Evolutionary conservation across 2,888 invertebrate genomes (phyloP).

Genomic region (Macropis europaea): DNA sequence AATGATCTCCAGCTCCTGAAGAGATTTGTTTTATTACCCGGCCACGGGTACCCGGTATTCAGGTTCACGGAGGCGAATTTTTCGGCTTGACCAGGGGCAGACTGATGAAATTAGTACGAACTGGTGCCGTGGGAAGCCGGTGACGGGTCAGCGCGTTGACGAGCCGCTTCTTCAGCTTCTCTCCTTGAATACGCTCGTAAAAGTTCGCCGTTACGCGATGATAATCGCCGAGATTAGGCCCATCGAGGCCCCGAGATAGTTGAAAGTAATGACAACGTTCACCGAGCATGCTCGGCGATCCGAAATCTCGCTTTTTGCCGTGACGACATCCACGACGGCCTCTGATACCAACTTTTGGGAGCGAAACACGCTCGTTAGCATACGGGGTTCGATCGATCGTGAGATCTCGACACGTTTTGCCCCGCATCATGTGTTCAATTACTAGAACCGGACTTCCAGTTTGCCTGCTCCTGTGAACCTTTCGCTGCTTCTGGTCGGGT

Average conservation of each 20-base stretch:
- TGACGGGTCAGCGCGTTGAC: constrained; percentile 70
- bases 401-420: constrained; percentile 20
- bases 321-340: constrained; percentile 31
- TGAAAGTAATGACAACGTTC: constrained; percentile 71
- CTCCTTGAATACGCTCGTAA: constrained; percentile 67
- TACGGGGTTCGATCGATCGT: constrained; percentile 35
- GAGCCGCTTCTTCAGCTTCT: constrained; percentile 46
- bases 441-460: constrained; percentile 26
- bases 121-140: constrained; percentile 76
- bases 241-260: constrained; percentile 66
- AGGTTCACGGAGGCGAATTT: constrained; percentile 7
- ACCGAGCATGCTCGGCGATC: constrained; percentile 47
- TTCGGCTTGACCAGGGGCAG: constrained; percentile 51
- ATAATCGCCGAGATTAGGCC: constrained; percentile 77
- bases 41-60: too few species aligned
- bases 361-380: constrained; percentile 37
- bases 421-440: constrained; percentile 1
- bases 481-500: too few species aligned
- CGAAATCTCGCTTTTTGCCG: constrained; percentile 55
- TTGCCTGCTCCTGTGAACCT: too few species aligned
- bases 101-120: constrained; percentile 73
- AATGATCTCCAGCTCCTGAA: too few species aligned
- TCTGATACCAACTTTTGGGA: constrained; percentile 25
- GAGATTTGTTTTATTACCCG: too few species aligned
- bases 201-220: constrained; percentile 70